Conservation (phyloP, 2,888 invertebrate species). For the Vanessa cardui region DNA sequence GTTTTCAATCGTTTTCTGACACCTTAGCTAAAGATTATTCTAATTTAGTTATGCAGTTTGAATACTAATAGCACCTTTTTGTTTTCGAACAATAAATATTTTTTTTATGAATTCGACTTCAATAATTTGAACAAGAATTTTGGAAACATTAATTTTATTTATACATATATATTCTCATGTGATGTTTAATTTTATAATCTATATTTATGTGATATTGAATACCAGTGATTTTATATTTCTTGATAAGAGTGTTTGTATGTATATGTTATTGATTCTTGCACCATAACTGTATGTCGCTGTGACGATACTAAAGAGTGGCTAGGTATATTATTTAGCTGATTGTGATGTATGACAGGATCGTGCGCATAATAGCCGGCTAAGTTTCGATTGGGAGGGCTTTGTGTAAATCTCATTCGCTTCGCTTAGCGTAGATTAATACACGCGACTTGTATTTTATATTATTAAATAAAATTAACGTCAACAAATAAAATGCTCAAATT, state of each 20-base stretch:
- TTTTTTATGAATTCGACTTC: too few relatives aligned
- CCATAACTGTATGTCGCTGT: constrained; percentile 35
- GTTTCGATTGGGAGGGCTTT: constrained; percentile 43
- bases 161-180: too few relatives aligned
- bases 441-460: constrained; percentile 13
- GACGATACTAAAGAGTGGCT: constrained; percentile 45
- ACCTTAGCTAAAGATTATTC: background rate
- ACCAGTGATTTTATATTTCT: background rate
- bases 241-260: background rate
- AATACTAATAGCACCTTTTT: background rate
- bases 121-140: too few relatives aligned
- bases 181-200: too few relatives aligned
- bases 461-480: background rate
- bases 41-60: background rate
- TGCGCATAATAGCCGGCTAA: constrained; percentile 46
- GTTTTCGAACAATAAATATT: too few relatives aligned
- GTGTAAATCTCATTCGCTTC: constrained; percentile 40
- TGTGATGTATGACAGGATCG: constrained; percentile 57
- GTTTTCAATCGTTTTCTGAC: background rate
- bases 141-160: too few relatives aligned
- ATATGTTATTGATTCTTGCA: constrained; percentile 23
- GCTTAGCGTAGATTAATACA: constrained; percentile 22
- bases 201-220: background rate
- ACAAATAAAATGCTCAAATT: background rate
- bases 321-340: constrained; percentile 57